Base-by-base conservation (phyloP, 1,140 invertebrate genomes). In the Pinna nobilis region DNA sequence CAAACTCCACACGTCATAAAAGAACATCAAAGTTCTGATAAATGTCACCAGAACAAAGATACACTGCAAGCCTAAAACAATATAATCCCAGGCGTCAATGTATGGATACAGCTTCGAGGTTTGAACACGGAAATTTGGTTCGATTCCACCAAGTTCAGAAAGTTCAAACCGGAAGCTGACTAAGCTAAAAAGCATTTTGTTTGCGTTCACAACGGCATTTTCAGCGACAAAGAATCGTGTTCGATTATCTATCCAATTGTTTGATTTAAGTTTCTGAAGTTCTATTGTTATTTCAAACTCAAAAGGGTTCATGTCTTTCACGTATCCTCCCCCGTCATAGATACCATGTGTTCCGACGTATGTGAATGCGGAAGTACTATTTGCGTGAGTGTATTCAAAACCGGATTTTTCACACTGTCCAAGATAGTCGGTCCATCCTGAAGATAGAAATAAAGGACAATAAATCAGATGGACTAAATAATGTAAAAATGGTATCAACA, bases 211-310 rank as follows among this genome's bases (percentile, higher is more conserved):
- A 1, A 89, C 78, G 18, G 89, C 88, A 70, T 91, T 88, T 77
- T 92, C 90, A 20, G 89, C 80, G 51, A 91, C 83, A 11, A 91
- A 78, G 7, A 90, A 90, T 77, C 91, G 74, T 1, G 91, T 91
- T 32, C 84, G 63, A 32, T 82, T 64, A 72, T 91, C 91, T 15
- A 91, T 85, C 91, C 91, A 91, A 30, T 85, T 70, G 49, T 83
- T 53, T 6, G 69, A 63, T 55, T 88, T 60, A 13, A 91, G 68
- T n/a, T 70, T 51, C 3, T 77, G 65, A 5, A 91, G 72, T 50
- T 82, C 81, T n/a, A 74, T 69, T 6, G 20, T 20, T 11, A 63
- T 75, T 20, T 67, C 28, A 3, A 28, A 25, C 49, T 53, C 11
- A n/a, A 59, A 57, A n/a, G 65, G 70, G 23, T 67, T 64, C 50